Percentiles rank a stretch among this genome's conserved stretches.
phyloP scores from a whole-genome alignment of 1,140 invertebrate species.

The Sitobion miscanthi region DNA sequence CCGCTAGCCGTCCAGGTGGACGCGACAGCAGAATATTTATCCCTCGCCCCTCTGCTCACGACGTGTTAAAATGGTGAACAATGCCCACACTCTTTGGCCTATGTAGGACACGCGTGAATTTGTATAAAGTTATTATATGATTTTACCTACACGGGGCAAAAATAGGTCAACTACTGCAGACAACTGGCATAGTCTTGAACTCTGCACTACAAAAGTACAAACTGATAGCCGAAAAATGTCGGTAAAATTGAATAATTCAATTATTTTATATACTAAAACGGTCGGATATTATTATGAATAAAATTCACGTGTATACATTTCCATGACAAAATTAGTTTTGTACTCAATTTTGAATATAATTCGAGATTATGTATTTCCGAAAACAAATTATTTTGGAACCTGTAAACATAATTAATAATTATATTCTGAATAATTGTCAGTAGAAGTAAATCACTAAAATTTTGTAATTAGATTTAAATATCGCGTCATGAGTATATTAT shows the following conservation, averaged over 20 bases:
- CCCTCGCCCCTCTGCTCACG: not conserved
- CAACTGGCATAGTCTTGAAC: not conserved
- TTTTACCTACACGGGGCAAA: not conserved
- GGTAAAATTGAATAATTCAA: not conserved
- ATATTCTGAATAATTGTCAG: not conserved
- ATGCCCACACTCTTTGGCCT: not conserved
- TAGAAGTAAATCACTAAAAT: not conserved
- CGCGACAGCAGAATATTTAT: not conserved
- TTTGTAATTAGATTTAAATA: not conserved
- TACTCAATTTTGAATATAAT: not conserved
- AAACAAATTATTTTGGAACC: not conserved
- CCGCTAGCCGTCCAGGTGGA: slow-evolving; percentile 45
- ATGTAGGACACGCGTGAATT: not conserved
- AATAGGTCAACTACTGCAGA: not conserved
- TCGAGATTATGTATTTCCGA: not conserved
- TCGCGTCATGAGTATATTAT: not conserved
- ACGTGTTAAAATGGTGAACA: not conserved
- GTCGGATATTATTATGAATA: not conserved
- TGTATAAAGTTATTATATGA: not conserved
- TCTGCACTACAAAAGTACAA: not conserved
- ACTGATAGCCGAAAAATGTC: not conserved
- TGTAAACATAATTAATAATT: not conserved
- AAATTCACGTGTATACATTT: not conserved
- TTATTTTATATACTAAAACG: not conserved
- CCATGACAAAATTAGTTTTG: not conserved